phyloP scores from a whole-genome alignment of 1,140 invertebrate genomes.

The Bathynomus jamesi region DNA sequence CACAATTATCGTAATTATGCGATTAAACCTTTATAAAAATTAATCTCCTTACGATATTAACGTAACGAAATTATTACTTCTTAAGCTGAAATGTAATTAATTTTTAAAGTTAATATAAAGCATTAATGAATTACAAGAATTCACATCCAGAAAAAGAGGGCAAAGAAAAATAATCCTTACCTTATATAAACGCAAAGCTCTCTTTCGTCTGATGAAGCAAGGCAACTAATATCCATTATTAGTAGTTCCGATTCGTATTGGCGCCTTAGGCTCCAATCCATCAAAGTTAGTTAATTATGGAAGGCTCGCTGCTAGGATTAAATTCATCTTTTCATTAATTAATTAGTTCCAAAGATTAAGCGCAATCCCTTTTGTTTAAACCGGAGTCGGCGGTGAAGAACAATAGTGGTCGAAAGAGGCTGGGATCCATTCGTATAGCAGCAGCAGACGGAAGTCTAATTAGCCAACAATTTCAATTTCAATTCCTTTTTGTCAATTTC shows the following conservation, averaged over 20 bases:
- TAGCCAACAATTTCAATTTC: background rate
- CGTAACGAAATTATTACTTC: background rate
- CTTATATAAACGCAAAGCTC: background rate
- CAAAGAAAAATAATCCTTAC: background rate
- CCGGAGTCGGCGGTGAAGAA: background rate
- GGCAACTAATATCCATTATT: background rate
- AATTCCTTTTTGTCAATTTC: background rate
- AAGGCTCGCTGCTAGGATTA: background rate
- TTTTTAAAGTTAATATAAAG: conserved; percentile 1
- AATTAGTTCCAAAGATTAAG: background rate
- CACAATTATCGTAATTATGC: too few species aligned
- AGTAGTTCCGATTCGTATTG: background rate
- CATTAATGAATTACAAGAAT: background rate
- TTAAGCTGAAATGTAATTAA: background rate
- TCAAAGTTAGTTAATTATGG: conserved; percentile 1
- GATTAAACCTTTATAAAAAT: background rate
- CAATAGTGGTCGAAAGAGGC: background rate
- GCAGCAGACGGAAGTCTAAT: background rate
- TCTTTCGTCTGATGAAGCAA: background rate
- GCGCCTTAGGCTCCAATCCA: background rate
- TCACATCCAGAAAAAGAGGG: background rate
- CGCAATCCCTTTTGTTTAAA: background rate
- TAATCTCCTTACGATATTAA: background rate
- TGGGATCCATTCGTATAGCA: background rate
- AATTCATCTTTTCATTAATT: conserved; percentile 2